These are phyloP conservation scores for Sipunculus nudus DNA, from an alignment of 2,888 invertebrate genomes.

Conservation along the genomic window DNA sequence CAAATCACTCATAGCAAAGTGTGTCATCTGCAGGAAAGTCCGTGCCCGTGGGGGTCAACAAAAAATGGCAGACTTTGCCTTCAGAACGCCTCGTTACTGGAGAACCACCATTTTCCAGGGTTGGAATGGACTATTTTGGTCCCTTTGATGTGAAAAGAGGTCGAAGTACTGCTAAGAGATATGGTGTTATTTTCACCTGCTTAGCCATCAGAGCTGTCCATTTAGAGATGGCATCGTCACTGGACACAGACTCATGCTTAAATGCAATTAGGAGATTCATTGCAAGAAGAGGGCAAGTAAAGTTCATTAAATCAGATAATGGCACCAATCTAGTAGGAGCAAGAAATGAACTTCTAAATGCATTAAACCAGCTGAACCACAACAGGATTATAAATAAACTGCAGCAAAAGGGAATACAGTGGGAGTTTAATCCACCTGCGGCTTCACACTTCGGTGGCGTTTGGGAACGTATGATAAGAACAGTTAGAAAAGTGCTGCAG, in stretches of 20 bases:
- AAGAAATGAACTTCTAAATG: background rate
- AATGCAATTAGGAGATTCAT: conserved; percentile 9
- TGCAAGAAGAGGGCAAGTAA: background rate
- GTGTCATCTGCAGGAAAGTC: no score
- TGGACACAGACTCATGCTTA: conserved; percentile 5
- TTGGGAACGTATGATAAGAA: conserved; percentile 1
- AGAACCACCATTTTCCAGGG: background rate
- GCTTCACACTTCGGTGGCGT: conserved; percentile 3
- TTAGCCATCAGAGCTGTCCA: conserved; percentile 1
- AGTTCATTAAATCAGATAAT: background rate
- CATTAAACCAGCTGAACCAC: background rate
- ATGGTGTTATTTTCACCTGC: background rate
- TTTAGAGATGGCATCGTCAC: background rate
- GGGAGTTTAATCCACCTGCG: conserved; percentile 4
- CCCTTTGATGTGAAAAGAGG: background rate
- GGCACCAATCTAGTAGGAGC: background rate
- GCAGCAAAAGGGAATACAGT: conserved; percentile 1
- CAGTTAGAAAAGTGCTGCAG: background rate
- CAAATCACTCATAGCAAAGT: no score
- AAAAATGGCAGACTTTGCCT: conserved; percentile 4
- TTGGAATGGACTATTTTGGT: conserved; percentile 1
- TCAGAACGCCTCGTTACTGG: background rate
- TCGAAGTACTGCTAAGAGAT: background rate
- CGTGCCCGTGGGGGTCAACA: no score
- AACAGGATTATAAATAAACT: background rate